Evolutionary conservation across 2,888 invertebrate genomes (phyloP).

Genomic region (Masnerella sp.): DNA sequence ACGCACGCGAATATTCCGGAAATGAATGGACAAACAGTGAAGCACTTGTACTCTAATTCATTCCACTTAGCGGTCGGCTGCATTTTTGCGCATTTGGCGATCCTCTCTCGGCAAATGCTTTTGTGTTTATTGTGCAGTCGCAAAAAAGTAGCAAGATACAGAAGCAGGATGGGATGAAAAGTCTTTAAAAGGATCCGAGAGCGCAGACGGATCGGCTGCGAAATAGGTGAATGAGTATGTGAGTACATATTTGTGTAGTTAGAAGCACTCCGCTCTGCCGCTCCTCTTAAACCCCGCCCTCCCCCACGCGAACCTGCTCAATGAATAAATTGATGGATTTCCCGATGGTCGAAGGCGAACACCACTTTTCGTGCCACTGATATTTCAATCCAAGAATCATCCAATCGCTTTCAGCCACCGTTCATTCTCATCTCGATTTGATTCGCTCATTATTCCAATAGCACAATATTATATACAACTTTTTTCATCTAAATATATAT

Average conservation of each 20-base stretch:
- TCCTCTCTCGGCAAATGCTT: slow-evolving; percentile 42
- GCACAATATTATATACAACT: too few species aligned
- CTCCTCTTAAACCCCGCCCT: slow-evolving; percentile 63
- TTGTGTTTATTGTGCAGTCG: slow-evolving; percentile 53
- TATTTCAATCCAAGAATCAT: slow-evolving; percentile 47
- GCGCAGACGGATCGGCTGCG: slow-evolving; percentile 67
- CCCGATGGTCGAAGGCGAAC: slow-evolving; percentile 64
- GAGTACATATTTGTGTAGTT: slow-evolving; percentile 77
- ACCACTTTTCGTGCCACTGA: slow-evolving; percentile 55
- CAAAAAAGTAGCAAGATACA: slow-evolving; percentile 53
- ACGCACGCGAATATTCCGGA: neutral
- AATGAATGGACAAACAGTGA: slow-evolving; percentile 33
- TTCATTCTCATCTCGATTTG: too few species aligned
- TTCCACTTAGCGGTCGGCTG: slow-evolving; percentile 34
- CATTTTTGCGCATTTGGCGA: slow-evolving; percentile 47
- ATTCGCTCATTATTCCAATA: too few species aligned
- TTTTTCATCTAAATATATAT: too few species aligned
- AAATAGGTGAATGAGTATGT: slow-evolving; percentile 77
- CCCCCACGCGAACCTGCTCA: slow-evolving; percentile 64
- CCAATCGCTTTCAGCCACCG: slow-evolving; percentile 7
- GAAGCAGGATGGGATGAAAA: slow-evolving; percentile 66
- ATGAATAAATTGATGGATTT: slow-evolving; percentile 68
- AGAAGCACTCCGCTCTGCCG: slow-evolving; percentile 73
- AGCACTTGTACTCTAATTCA: slow-evolving; percentile 48
- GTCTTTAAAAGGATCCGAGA: slow-evolving; percentile 74